Evolutionary conservation across 2,888 invertebrate genomes (phyloP).

Genomic region (Hemistola chrysoprasaria): DNA sequence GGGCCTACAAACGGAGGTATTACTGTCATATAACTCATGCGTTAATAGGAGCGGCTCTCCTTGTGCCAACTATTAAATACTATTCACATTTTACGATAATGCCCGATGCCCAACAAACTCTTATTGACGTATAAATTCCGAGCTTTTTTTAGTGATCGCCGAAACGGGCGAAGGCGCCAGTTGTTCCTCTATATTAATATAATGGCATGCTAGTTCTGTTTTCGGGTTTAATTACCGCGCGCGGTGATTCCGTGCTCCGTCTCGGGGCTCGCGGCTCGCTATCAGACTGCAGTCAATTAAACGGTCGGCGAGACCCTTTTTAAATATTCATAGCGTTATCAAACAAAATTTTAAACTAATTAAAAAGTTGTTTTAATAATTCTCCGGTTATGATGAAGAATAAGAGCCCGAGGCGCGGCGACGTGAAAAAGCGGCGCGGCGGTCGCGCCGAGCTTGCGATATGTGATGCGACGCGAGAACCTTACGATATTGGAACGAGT

Average conservation of each 20-base stretch:
- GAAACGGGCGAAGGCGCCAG: slow-evolving; percentile 73
- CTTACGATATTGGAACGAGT: too few species aligned
- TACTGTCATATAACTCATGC: slow-evolving; percentile 73
- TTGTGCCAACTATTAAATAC: slow-evolving; percentile 76
- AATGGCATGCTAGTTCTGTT: slow-evolving; percentile 67
- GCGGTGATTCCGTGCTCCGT: slow-evolving; percentile 37
- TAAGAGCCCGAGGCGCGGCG: slow-evolving; percentile 15
- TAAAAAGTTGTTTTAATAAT: slow-evolving; percentile 71
- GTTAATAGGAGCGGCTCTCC: slow-evolving; percentile 75
- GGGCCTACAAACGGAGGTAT: slow-evolving; percentile 40
- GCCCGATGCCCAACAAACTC: slow-evolving; percentile 68
- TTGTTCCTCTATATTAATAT: slow-evolving; percentile 72
- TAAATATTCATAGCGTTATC: slow-evolving; percentile 78
- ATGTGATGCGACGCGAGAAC: too few species aligned
- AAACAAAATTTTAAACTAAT: slow-evolving; percentile 78
- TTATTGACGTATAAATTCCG: slow-evolving; percentile 77
- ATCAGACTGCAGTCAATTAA: slow-evolving; percentile 71
- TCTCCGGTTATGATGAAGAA: slow-evolving; percentile 41
- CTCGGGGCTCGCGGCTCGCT: slow-evolving; percentile 36
- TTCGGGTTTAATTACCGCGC: slow-evolving; percentile 68
- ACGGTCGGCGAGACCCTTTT: slow-evolving; percentile 65
- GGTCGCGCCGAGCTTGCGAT: neutral
- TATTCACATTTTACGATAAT: slow-evolving; percentile 76
- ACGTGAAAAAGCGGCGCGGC: neutral
- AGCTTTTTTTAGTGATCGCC: slow-evolving; percentile 53